These are phyloP conservation scores for Pachyuromys duprasi DNA, from an alignment of 2,797 vertebrate species.

Conservation along the genomic window DNA sequence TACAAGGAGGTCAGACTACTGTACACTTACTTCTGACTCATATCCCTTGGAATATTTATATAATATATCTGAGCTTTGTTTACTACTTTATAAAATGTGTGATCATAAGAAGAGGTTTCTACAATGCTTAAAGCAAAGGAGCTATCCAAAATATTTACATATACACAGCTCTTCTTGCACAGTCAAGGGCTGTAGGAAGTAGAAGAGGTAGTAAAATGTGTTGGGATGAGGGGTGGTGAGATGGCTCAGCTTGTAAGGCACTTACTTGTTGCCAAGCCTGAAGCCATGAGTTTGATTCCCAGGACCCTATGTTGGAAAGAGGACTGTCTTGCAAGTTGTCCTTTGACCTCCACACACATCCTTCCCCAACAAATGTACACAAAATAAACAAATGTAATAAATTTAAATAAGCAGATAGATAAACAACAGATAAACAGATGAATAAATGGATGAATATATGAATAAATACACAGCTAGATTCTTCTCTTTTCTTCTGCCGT, in stretches of 20 bases:
- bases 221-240: neutral
- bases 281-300: neutral
- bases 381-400: neutral
- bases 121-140: constrained; percentile 19
- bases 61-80: constrained; percentile 20
- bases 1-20: neutral
- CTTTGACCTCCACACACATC: neutral
- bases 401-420: neutral
- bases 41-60: neutral
- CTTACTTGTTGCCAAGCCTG: neutral
- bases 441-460: neutral
- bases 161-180: neutral
- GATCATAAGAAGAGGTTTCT: neutral
- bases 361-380: neutral
- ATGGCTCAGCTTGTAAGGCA: neutral
- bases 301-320: neutral
- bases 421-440: neutral
- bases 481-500: neutral
- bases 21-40: neutral
- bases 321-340: neutral
- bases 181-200: neutral
- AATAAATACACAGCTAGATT: neutral
- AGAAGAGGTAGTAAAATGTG: neutral
- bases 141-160: constrained; percentile 14
- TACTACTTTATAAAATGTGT: constrained; percentile 13